Evolutionary conservation across 2,888 invertebrate genomes (phyloP).

Genomic region (Ceramica pisi): DNA sequence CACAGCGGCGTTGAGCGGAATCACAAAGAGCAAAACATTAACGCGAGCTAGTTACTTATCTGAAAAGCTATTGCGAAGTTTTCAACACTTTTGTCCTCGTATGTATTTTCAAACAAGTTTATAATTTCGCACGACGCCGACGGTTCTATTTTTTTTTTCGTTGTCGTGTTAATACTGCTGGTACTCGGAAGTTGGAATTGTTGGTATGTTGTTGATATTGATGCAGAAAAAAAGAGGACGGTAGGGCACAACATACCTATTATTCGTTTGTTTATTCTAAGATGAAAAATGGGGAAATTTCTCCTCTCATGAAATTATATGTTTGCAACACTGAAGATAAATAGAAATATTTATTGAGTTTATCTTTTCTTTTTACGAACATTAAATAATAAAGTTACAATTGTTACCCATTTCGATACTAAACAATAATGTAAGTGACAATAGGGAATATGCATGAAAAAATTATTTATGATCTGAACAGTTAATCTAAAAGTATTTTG

Average conservation of each 20-base stretch:
- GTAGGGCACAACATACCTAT: neutral
- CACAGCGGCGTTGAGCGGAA: conserved; percentile 75
- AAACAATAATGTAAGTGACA: too few relatives aligned
- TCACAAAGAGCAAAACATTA: conserved; percentile 88
- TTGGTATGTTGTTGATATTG: conserved; percentile 2
- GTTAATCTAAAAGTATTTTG: too few relatives aligned
- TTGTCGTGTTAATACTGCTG: conserved; percentile 9
- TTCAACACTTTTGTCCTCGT: conserved; percentile 76
- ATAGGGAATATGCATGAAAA: too few relatives aligned
- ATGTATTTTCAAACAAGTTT: conserved; percentile 78
- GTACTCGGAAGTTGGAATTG: neutral
- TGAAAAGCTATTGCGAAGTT: conserved; percentile 86
- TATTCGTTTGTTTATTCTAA: too few relatives aligned
- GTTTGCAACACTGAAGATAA: too few relatives aligned
- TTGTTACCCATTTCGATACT: too few relatives aligned
- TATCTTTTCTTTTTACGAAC: too few relatives aligned
- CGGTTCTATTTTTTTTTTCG: conserved; percentile 19
- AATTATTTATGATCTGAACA: too few relatives aligned
- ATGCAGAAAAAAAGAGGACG: neutral
- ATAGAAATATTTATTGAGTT: too few relatives aligned
- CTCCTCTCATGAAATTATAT: too few relatives aligned
- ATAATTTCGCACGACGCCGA: conserved; percentile 70
- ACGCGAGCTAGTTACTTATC: conserved; percentile 86
- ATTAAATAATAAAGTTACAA: too few relatives aligned
- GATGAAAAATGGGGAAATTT: too few relatives aligned